A percentile compares a stretch with the other conserved stretches of the same genome.
These are phyloP conservation scores for Coregonus clupeaformis DNA, from an alignment of 2,113 vertebrate genomes.

Conservation along the genomic window DNA sequence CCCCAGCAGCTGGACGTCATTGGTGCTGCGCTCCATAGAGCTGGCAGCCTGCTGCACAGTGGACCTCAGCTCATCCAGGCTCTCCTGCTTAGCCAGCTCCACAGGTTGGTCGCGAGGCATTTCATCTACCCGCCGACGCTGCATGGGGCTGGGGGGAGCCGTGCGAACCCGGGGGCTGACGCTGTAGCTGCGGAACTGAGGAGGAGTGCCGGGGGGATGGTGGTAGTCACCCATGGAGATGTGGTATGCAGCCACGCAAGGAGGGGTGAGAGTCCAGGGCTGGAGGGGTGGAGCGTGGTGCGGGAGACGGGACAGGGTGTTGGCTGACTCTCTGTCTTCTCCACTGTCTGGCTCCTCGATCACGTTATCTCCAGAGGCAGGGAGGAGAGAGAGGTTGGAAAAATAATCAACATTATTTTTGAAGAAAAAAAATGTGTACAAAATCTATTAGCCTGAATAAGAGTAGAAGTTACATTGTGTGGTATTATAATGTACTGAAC, in stretches of 20 bases:
- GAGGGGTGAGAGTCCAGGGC: slow-evolving; percentile 28
- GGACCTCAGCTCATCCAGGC: slow-evolving; percentile 60
- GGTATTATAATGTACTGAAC: not conserved
- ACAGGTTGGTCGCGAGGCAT: slow-evolving; percentile 10
- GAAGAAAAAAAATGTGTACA: too few species aligned
- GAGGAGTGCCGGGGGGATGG: slow-evolving; percentile 16
- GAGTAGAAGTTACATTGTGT: not conserved
- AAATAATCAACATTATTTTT: slow-evolving; percentile 31
- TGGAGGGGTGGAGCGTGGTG: not conserved
- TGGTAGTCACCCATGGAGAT: slow-evolving; percentile 15
- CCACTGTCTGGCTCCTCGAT: slow-evolving; percentile 38
- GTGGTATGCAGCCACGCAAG: slow-evolving; percentile 37
- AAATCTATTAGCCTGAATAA: not conserved
- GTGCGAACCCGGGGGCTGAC: slow-evolving; percentile 43
- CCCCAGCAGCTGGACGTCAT: slow-evolving; percentile 59
- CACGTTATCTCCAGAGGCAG: slow-evolving; percentile 49
- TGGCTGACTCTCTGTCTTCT: slow-evolving; percentile 4
- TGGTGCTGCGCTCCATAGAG: slow-evolving; percentile 66
- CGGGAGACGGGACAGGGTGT: not conserved
- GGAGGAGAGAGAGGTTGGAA: not conserved
- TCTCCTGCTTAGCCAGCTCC: slow-evolving; percentile 60
- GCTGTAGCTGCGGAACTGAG: not conserved
- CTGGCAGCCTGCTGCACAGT: slow-evolving; percentile 57
- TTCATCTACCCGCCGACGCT: slow-evolving; percentile 12
- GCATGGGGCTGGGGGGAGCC: slow-evolving; percentile 63